These are phyloP conservation scores for Thryonomys swinderianus DNA, from an alignment of 2,113 vertebrate genomes.

Conservation along the genomic window DNA sequence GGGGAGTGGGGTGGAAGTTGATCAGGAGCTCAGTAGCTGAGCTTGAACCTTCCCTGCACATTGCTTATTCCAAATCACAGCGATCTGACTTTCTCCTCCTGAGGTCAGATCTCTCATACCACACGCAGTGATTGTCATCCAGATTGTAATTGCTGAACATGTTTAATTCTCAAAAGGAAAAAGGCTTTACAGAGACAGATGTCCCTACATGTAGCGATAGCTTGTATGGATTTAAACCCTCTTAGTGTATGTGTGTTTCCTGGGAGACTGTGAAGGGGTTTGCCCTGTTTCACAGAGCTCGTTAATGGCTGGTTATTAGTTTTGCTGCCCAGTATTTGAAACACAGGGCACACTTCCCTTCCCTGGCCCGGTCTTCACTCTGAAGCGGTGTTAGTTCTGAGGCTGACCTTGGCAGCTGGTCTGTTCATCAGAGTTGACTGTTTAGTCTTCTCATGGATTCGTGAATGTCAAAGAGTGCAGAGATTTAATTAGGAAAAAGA, in stretches of 20 bases:
- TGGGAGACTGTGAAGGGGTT: background rate
- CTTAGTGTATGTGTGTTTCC: background rate
- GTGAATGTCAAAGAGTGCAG: background rate
- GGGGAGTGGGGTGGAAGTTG: background rate
- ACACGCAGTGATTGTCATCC: slow-evolving; percentile 11
- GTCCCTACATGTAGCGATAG: background rate
- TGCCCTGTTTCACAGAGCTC: background rate
- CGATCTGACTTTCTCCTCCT: background rate
- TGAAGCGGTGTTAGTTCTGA: background rate
- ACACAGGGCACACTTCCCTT: background rate
- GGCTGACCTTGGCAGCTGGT: background rate
- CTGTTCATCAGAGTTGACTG: background rate
- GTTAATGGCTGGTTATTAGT: background rate
- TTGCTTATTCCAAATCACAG: slow-evolving; percentile 21
- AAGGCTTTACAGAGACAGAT: background rate
- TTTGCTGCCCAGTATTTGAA: background rate
- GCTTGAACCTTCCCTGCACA: background rate
- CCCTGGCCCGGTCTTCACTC: background rate
- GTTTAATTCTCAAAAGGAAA: slow-evolving; percentile 36
- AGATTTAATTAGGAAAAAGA: slow-evolving; percentile 4
- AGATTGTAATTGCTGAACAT: background rate
- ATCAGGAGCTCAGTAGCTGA: background rate
- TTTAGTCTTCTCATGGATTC: background rate
- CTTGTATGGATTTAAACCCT: background rate
- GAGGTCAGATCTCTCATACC: slow-evolving; percentile 1